phyloP scores from a whole-genome alignment of 2,888 invertebrate genomes.

The Drosophila picticornis region DNA sequence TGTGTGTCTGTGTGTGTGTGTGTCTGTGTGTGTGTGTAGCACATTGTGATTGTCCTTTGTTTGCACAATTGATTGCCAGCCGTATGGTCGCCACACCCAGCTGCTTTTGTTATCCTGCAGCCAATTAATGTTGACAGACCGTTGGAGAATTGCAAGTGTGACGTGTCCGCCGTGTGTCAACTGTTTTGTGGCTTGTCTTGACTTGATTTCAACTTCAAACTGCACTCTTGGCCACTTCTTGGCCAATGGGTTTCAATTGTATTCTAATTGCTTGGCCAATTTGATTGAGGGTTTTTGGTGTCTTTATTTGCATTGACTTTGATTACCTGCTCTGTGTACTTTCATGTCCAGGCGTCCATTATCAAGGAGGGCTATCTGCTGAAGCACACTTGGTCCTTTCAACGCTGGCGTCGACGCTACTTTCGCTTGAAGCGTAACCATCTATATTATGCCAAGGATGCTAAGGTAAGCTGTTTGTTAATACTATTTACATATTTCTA shows the following conservation, averaged over 20 bases:
- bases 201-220: neutral
- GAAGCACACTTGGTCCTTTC: conserved; percentile 94
- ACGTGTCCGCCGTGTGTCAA: conserved; percentile 9
- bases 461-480: conserved; percentile 88
- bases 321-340: conserved; percentile 3
- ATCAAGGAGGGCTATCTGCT: conserved; percentile 93
- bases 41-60: conserved; percentile 50
- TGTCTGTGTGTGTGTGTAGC: conserved; percentile 11
- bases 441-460: conserved; percentile 94
- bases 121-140: conserved; percentile 67
- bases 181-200: conserved; percentile 21
- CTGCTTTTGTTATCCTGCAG: conserved; percentile 61
- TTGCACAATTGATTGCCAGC: conserved; percentile 72
- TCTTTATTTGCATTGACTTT: conserved; percentile 22
- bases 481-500: neutral
- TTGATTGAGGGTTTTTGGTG: conserved; percentile 26
- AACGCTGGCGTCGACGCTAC: conserved; percentile 93
- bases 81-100: conserved; percentile 35
- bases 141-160: conserved; percentile 49
- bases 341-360: conserved; percentile 86
- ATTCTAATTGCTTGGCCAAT: conserved; percentile 43
- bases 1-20: conserved; percentile 4
- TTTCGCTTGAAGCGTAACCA: conserved; percentile 93
- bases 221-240: conserved; percentile 28
- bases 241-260: conserved; percentile 35